Evolutionary conservation across 2,113 vertebrate species (phyloP), one percentile per base, ranked within the genome.

Genomic region (Gulo gulo): DNA sequence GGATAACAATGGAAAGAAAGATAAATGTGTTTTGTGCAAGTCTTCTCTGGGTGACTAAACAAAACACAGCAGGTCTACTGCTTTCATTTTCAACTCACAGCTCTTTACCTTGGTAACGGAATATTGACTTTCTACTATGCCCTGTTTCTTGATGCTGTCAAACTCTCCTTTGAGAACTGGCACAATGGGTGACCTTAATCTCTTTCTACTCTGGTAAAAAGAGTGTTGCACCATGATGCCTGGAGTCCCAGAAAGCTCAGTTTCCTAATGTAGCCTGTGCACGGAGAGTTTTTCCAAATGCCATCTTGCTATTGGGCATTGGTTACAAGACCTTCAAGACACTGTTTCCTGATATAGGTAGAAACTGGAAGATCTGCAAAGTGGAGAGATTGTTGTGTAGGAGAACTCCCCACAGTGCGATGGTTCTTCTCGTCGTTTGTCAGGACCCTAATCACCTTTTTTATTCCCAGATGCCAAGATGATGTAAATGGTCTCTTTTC

Each of bases 1-100:
- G 36, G 87, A 88, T 91, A 94, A 86, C 52, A 52, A 24, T 89
- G 91, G 84, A 81, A 95, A 93, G 88, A 95, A 91, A 85, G 50
- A 94, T n/a, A 92, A 83, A 74, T 85, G 47, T 71, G 39, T 96
- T 95, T 76, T 95, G 55, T 52, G 65, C 73, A 80, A 59, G 29
- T 15, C 47, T 92, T 88, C 59, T 65, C 55, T 91, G 71, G 69
- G 55, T 34, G 87, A 80, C 87, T 95, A 80, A 97, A 93, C n/a
- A 79, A 91, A 90, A 36, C 90, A 61, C 59, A 83, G 88, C 80
- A 79, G 74, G 87, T 81, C 71, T 39, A 31, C 45, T 2, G 10
- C 71, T 82, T 90, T 90, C 34, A 36, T 76, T 94, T 89, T 50
- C 26, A 65, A 42, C 57, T 78, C 57, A 26, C 21, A 67, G 83